Percentiles rank a stretch among this genome's conserved stretches.
phyloP scores from a whole-genome alignment of 2,797 vertebrate species.

The Pseudocheirus occidentalis region DNA sequence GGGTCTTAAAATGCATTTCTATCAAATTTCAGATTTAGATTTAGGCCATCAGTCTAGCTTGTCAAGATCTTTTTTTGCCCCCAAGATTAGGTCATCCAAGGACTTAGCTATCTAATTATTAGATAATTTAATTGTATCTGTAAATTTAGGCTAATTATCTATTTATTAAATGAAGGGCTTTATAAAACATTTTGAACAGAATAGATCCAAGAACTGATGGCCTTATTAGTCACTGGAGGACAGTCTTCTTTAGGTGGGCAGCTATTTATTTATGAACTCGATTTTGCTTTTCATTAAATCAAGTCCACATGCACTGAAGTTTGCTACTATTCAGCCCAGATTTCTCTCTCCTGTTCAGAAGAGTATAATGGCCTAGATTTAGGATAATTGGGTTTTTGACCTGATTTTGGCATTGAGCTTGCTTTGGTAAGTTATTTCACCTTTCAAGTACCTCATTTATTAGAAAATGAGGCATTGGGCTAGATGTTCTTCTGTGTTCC shows the following conservation, averaged over 20 bases:
- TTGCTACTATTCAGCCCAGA: background rate
- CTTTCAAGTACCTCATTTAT: background rate
- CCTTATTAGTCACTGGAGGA: background rate
- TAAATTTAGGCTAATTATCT: background rate
- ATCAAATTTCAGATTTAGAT: background rate
- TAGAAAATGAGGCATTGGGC: background rate
- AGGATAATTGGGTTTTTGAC: background rate
- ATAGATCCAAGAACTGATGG: background rate
- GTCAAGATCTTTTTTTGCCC: background rate
- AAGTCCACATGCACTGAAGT: background rate
- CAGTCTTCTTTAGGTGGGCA: background rate
- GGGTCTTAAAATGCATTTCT: background rate
- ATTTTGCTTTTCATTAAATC: background rate
- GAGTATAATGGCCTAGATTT: background rate
- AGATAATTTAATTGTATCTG: background rate
- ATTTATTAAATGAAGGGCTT: background rate
- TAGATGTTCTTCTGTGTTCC: background rate
- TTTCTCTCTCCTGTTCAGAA: background rate
- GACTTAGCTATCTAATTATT: background rate
- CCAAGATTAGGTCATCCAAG: background rate
- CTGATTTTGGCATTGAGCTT: background rate
- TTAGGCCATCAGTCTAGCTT: background rate
- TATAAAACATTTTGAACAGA: background rate
- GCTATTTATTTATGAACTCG: background rate
- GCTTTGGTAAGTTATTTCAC: background rate